Evolutionary conservation across 2,888 invertebrate species (phyloP).

Genomic region (Caenorhabditis drosophilae): DNA sequence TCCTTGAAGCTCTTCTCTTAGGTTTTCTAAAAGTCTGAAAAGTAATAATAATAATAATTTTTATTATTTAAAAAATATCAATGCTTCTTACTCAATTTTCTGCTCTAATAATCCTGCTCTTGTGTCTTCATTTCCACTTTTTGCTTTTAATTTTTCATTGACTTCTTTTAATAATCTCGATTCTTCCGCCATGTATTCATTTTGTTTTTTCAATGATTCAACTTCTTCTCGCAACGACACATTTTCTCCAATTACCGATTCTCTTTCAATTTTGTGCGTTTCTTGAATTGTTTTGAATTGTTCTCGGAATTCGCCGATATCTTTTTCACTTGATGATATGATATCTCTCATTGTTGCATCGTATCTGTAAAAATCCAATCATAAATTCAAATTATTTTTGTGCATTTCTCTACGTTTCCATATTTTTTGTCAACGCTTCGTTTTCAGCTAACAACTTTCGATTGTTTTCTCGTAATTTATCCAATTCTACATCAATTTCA

Average conservation of each 20-base stretch:
- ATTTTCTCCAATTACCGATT: conserved; percentile 14
- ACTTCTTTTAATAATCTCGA: conserved; percentile 29
- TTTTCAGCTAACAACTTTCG: conserved; percentile 49
- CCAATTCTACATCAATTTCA: conserved; percentile 52
- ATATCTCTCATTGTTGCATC: conserved; percentile 26
- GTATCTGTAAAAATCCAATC: conserved; percentile 23
- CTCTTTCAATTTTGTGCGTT: conserved; percentile 15
- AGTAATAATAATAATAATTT: background rate
- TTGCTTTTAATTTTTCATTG: conserved; percentile 21
- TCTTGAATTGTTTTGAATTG: conserved; percentile 34
- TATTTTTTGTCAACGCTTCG: conserved; percentile 22
- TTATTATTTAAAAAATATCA: too few species aligned
- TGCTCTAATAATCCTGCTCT: conserved; percentile 18
- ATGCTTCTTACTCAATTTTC: conserved; percentile 17
- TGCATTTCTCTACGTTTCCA: conserved; percentile 30
- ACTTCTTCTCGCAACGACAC: conserved; percentile 21
- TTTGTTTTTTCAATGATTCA: conserved; percentile 22
- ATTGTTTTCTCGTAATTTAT: conserved; percentile 48
- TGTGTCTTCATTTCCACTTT: conserved; percentile 7
- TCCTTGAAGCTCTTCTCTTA: conserved; percentile 22
- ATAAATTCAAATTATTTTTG: background rate
- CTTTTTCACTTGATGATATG: conserved; percentile 22
- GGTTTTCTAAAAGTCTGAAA: conserved; percentile 20
- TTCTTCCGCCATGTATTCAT: conserved; percentile 28
- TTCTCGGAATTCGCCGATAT: conserved; percentile 32